A percentile compares a stretch with the other conserved stretches of the same genome.
Evolutionary conservation across 2,888 invertebrate species (phyloP).

Genomic region (Athrips mouffetella): DNA sequence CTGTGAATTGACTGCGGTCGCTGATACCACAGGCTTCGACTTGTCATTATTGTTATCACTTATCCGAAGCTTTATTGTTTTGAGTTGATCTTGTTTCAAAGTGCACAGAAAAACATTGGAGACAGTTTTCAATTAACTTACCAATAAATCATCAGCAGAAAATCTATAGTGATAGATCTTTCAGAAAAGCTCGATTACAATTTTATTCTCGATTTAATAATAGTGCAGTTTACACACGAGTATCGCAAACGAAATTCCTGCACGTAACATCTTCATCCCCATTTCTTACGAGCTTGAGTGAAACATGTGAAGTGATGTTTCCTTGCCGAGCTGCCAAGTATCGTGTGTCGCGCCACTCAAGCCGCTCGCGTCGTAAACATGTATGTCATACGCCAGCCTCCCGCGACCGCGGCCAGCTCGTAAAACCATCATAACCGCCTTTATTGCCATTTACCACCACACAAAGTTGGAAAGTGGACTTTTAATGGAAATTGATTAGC

Average conservation of each 20-base stretch:
- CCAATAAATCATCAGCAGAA: too few species aligned
- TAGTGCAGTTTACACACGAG: constrained; percentile 8
- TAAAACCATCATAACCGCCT: constrained; percentile 58
- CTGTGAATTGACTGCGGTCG: neutral
- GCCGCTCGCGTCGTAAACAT: constrained; percentile 63
- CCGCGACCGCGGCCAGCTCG: constrained; percentile 41
- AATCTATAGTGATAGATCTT: neutral
- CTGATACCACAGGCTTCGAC: neutral
- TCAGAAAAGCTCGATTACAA: neutral
- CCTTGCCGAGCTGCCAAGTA: constrained; percentile 61
- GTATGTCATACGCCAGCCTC: constrained; percentile 50
- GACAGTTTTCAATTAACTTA: too few species aligned
- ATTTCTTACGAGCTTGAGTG: constrained; percentile 54
- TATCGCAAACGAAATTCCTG: constrained; percentile 46
- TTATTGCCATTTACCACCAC: constrained; percentile 39
- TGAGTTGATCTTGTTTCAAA: too few species aligned
- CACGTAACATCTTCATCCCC: constrained; percentile 63
- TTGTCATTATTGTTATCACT: neutral
- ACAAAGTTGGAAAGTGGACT: constrained; percentile 34
- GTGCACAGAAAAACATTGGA: too few species aligned
- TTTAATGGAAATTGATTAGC: constrained; percentile 35
- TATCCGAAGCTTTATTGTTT: neutral
- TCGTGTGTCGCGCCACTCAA: constrained; percentile 54
- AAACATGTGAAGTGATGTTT: constrained; percentile 57
- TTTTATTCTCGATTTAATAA: neutral